Evolutionary conservation across 2,888 invertebrate genomes (phyloP).

Genomic region (Willowsia nigromaculata): DNA sequence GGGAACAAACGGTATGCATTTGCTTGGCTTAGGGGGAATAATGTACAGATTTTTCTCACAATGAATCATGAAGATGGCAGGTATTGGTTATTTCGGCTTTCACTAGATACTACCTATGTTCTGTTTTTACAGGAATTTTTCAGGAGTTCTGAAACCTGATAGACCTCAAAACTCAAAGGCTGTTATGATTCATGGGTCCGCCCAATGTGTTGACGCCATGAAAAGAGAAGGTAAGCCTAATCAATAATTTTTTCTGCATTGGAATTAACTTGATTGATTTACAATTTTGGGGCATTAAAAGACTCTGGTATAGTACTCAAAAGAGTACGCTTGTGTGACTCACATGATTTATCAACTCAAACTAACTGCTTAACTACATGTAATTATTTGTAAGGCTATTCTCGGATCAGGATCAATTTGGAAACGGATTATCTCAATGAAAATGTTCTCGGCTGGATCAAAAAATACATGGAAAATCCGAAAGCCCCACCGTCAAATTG

Average conservation of each 20-base stretch:
- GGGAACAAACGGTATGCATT: slow-evolving; percentile 58
- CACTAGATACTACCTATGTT: slow-evolving; percentile 5
- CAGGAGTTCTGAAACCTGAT: slow-evolving; percentile 29
- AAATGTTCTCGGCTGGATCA: slow-evolving; percentile 61
- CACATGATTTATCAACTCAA: too few species aligned
- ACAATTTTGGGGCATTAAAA: too few species aligned
- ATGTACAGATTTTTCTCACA: too few species aligned
- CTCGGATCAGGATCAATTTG: slow-evolving; percentile 52
- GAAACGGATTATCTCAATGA: slow-evolving; percentile 62
- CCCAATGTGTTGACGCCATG: slow-evolving; percentile 37
- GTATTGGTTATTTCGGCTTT: not conserved
- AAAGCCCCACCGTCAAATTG: slow-evolving; percentile 52
- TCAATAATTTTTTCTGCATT: not conserved
- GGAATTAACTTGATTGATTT: not conserved
- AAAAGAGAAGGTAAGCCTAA: slow-evolving; percentile 62
- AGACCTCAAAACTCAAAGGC: slow-evolving; percentile 58
- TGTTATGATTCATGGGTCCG: slow-evolving; percentile 54
- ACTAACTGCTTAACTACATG: too few species aligned
- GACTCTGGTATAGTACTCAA: too few species aligned
- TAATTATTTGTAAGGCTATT: slow-evolving; percentile 35
- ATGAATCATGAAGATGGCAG: not conserved
- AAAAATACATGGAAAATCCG: slow-evolving; percentile 50
- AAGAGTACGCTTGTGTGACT: too few species aligned
- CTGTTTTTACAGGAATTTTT: slow-evolving; percentile 57
- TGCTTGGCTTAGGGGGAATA: too few species aligned